Base-by-base conservation (phyloP, 2,888 invertebrate species). In the Sympetrum striolatum region DNA sequence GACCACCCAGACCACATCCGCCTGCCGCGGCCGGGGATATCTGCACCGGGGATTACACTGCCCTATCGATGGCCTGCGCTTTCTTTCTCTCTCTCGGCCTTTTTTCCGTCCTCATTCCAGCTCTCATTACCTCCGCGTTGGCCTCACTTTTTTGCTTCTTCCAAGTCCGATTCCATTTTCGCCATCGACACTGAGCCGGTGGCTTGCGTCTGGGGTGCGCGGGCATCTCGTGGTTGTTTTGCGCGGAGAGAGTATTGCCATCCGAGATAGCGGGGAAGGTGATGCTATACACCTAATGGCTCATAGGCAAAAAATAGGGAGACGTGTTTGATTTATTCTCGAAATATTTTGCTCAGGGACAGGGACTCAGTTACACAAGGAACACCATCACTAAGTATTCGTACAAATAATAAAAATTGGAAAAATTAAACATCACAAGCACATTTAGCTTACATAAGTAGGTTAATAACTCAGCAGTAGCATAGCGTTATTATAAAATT, bases 1-100 rank as follows among this genome's bases (percentile, higher is more conserved):
- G 86, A 64, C 80, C 80, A 48, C 48, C 82, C 82, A 82, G 82
- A 82, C 82, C 82, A 82, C 86, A 86, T 86, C 86, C 86, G 86
- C 86, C 86, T 37, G 58, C 35, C 58, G 58, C 53, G 53, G 31
- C 81, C 48, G 14, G 48, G 53, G 81, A 81, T 31, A 58, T 82
- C 82, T 25, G 48, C 53, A 31, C 48, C 39, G 37, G 73, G 73
- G 73, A 31, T 31, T 73, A 25, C 73, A 73, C 73, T 31, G 31
- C 73, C 73, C 25, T 31, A 73, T 73, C 73, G 73, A 73, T 73
- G 14, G 73, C 73, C 73, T 25, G 2, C 10, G 10, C 73, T 73
- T 25, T 31, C 73, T 73, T 18, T 25, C 25, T 10, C n/a, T n/a
- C 73, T 31, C 73, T 31, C 18, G 3, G 12, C 10, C 25, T 25